phyloP scores from a whole-genome alignment of 2,888 invertebrate genomes.

The Stramonita haemastoma region DNA sequence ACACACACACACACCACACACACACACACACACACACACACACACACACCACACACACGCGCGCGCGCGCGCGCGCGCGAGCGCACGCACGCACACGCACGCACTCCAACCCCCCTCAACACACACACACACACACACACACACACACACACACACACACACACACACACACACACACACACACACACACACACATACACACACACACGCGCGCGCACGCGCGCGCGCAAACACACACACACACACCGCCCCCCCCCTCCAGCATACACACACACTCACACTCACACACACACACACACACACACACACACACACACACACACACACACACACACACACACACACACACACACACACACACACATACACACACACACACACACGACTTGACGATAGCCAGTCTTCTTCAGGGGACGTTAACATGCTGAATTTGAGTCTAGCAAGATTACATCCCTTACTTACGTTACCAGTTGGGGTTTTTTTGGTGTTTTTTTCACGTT shows the following conservation, averaged over 20 bases:
- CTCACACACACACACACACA: background rate
- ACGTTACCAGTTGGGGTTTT: too few relatives aligned
- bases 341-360: background rate
- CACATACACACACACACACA: constrained; percentile 5
- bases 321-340: background rate
- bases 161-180: background rate
- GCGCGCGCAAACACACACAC: background rate
- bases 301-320: background rate
- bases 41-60: too few relatives aligned
- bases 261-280: background rate
- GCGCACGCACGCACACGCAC: too few relatives aligned
- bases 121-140: too few relatives aligned
- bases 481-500: too few relatives aligned
- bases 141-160: background rate
- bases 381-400: background rate
- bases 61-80: too few relatives aligned
- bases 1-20: background rate
- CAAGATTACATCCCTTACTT: too few relatives aligned
- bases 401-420: too few relatives aligned
- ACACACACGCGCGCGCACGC: background rate
- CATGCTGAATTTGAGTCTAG: too few relatives aligned
- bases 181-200: background rate
- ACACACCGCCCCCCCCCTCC: background rate
- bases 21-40: too few relatives aligned
- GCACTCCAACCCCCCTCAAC: too few relatives aligned